A percentile compares a stretch with the other conserved stretches of the same genome.
Evolutionary conservation across 2,888 invertebrate genomes (phyloP).

Genomic region (Eucera pruinosa): DNA sequence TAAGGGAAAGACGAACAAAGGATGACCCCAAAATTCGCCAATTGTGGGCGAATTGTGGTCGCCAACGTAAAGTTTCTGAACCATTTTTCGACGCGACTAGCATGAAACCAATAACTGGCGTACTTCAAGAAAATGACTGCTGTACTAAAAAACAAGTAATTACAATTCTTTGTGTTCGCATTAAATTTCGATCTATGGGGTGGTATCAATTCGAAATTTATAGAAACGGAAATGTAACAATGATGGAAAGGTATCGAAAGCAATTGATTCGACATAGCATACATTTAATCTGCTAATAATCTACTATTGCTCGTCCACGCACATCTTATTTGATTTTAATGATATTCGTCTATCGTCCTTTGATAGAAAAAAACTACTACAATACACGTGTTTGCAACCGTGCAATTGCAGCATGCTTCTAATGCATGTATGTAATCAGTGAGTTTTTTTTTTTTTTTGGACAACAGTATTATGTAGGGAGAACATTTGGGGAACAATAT

Average conservation of each 20-base stretch:
- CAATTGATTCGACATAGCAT: neutral
- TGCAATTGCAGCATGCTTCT: neutral
- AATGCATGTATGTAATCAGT: neutral
- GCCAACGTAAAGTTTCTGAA: too few relatives aligned
- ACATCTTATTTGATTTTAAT: neutral
- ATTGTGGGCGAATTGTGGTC: too few relatives aligned
- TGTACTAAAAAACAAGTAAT: constrained; percentile 40
- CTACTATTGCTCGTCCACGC: neutral
- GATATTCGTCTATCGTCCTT: too few relatives aligned
- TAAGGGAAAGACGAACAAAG: too few relatives aligned
- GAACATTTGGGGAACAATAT: neutral
- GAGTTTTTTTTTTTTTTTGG: too few relatives aligned
- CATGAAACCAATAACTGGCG: constrained; percentile 67
- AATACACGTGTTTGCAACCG: too few relatives aligned
- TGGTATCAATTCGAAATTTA: neutral
- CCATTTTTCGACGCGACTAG: constrained; percentile 38
- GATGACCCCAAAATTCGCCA: too few relatives aligned
- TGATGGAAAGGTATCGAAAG: neutral
- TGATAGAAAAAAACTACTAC: too few relatives aligned
- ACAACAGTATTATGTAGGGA: constrained; percentile 20
- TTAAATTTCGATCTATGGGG: neutral
- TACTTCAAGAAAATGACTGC: constrained; percentile 65
- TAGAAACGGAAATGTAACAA: neutral
- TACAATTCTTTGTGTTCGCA: constrained; percentile 1
- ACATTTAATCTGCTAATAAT: neutral